These are phyloP conservation scores for Podilymbus podiceps DNA, from an alignment of 2,113 vertebrate genomes.

Conservation along the genomic window DNA sequence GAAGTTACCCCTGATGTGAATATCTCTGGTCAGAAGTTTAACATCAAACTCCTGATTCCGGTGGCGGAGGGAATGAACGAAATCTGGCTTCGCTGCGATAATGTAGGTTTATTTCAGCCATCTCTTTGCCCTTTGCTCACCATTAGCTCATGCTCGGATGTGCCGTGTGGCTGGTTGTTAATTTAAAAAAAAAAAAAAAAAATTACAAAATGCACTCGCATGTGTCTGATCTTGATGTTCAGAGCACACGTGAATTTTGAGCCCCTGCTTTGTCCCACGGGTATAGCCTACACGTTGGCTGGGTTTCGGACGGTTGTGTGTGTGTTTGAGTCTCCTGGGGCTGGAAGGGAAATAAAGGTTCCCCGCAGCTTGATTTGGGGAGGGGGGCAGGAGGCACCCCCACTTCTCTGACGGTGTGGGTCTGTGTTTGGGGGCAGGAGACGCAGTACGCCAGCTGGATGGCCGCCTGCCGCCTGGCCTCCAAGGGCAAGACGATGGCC, in stretches of 20 bases:
- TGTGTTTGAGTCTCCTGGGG: not conserved
- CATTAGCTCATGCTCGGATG: not conserved
- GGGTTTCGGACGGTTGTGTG: not conserved
- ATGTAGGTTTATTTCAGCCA: slow-evolving; percentile 70
- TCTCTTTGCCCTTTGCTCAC: not conserved
- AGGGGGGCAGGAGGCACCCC: not conserved
- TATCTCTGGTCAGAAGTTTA: slow-evolving; percentile 98
- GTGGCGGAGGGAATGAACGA: slow-evolving; percentile 99
- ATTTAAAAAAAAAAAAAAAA: not conserved
- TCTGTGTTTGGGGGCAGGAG: slow-evolving; percentile 77
- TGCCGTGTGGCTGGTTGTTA: not conserved
- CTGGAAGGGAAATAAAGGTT: not conserved
- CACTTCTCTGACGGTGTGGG: rapidly evolving
- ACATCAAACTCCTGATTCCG: slow-evolving; percentile 97
- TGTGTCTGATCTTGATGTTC: not conserved
- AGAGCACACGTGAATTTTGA: not conserved
- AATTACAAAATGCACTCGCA: rapidly evolving
- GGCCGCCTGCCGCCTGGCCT: slow-evolving; percentile 96
- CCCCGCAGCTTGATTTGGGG: not conserved
- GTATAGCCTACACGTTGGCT: rapidly evolving
- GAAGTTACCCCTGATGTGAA: slow-evolving; percentile 99
- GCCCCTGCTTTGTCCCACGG: not conserved
- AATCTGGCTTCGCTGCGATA: slow-evolving; percentile 98
- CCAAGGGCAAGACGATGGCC: slow-evolving; percentile 98
- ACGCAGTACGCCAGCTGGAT: slow-evolving; percentile 98